Base-by-base conservation (phyloP, 2,113 vertebrate genomes). In the Halcyon senegalensis region DNA sequence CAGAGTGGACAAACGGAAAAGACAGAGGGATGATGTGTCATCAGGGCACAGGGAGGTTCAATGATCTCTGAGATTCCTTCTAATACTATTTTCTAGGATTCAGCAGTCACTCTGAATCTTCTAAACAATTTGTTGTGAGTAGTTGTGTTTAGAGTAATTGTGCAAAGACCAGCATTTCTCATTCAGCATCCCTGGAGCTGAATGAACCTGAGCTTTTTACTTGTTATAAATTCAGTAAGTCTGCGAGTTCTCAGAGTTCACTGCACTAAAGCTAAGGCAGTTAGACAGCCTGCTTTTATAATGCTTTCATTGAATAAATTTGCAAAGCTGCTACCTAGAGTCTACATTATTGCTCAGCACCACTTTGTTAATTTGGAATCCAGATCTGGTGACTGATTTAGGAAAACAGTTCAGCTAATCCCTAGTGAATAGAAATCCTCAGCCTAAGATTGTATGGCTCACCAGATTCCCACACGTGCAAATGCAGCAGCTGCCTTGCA, bases 361-460 rank as follows among this genome's bases (percentile, higher is more conserved):
- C 95, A 96, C 94, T 96, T 93, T 90, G 93, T 90, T 96, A 96
- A 96, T 96, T 97, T 96, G 90, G 96, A 96, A 95, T 96, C 96
- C 95, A 96, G 96, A 97, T 96, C 93, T 97, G 92, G 90, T 94
- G 94, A 90, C 92, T 96, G 96, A 96, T 97, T 97, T 95, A 93
- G 90, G 90, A 89, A 96, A 95, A 96, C 95, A 97, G 93, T 88
- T 93, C 96, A 94, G 89, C 69, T 96, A 96, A 96, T 96, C 94
- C 94, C 96, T 59, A 78, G 88, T 95, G 95, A 96, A 96, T 95
- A 97, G 94, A 96, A 96, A 95, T 92, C 93, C 90, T 92, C 95
- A 92, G 88, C 66, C 92, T 84, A 89, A 94, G 73, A 86, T 56
- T 97, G 93, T 90, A 86, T 7, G 69, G 79, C 92, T 95, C 90